phyloP scores from a whole-genome alignment of 2,113 vertebrate species.

The Nothocercus julius region DNA sequence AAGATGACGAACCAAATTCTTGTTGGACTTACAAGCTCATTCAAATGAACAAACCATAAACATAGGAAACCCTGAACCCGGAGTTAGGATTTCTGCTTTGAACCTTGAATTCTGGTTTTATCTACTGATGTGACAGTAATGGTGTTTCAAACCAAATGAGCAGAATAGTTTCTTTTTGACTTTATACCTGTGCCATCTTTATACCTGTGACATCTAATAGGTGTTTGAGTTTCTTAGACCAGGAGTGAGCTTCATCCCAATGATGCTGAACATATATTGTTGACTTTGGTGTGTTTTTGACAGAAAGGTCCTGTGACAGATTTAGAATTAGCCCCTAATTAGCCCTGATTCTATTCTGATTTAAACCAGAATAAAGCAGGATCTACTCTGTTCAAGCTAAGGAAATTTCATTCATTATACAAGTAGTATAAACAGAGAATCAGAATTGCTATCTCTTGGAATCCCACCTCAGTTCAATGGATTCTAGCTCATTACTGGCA shows the following conservation, averaged over 20 bases:
- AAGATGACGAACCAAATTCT: not conserved
- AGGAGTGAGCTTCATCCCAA: not conserved
- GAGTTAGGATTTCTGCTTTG: not conserved
- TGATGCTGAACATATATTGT: not conserved
- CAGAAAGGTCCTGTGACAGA: not conserved
- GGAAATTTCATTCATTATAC: not conserved
- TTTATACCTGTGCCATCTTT: not conserved
- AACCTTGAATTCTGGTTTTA: not conserved
- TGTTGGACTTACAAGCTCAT: not conserved
- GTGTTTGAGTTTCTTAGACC: not conserved
- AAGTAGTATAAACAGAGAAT: not conserved
- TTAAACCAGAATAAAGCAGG: not conserved
- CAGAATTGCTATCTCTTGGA: not conserved
- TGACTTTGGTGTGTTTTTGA: not conserved
- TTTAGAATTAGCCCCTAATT: not conserved
- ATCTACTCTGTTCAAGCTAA: not conserved
- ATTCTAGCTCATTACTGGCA: not conserved
- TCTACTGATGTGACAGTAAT: not conserved
- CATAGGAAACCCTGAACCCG: not conserved
- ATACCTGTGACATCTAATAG: not conserved
- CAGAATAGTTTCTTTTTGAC: not conserved
- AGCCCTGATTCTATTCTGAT: not conserved
- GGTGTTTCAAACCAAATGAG: not conserved
- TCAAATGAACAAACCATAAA: not conserved
- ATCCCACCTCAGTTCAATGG: not conserved